Percentiles rank a stretch among this genome's conserved stretches.
These are phyloP conservation scores for Gnatocerus cornutus DNA, from an alignment of 2,888 invertebrate genomes.

Conservation along the genomic window DNA sequence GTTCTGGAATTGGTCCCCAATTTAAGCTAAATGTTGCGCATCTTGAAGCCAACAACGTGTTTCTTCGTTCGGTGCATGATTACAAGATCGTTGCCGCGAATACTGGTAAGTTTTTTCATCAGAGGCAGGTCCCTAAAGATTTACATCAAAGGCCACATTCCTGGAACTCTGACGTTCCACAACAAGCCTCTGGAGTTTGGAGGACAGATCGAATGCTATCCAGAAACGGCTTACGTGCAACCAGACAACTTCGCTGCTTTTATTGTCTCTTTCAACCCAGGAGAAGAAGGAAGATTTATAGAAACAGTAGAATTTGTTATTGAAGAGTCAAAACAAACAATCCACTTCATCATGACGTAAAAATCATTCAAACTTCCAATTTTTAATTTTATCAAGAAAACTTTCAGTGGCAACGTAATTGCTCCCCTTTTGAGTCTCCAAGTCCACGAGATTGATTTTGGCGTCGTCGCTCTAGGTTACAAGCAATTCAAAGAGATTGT, in stretches of 20 bases:
- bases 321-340: constrained; percentile 74
- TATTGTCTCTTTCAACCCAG: constrained; percentile 74
- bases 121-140: not conserved
- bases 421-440: constrained; percentile 76
- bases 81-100: constrained; percentile 77
- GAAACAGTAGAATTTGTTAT: constrained; percentile 77
- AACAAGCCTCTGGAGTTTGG: constrained; percentile 74
- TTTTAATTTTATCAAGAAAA: constrained; percentile 17
- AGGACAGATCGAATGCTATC: constrained; percentile 74
- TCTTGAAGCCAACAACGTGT: constrained; percentile 75
- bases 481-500: constrained; percentile 71
- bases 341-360: constrained; percentile 76
- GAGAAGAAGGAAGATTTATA: constrained; percentile 76
- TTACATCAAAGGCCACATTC: constrained; percentile 74
- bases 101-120: constrained; percentile 69
- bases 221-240: constrained; percentile 70
- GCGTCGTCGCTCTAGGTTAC: constrained; percentile 74
- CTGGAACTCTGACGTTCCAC: constrained; percentile 74
- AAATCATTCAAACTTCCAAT: constrained; percentile 50
- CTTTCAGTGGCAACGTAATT: constrained; percentile 76
- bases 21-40: constrained; percentile 75
- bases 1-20: constrained; percentile 75
- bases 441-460: constrained; percentile 74
- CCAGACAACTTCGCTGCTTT: constrained; percentile 74
- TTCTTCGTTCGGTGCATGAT: constrained; percentile 75